Conservation (phyloP, 2,113 vertebrate genomes). For the Indri indri region DNA sequence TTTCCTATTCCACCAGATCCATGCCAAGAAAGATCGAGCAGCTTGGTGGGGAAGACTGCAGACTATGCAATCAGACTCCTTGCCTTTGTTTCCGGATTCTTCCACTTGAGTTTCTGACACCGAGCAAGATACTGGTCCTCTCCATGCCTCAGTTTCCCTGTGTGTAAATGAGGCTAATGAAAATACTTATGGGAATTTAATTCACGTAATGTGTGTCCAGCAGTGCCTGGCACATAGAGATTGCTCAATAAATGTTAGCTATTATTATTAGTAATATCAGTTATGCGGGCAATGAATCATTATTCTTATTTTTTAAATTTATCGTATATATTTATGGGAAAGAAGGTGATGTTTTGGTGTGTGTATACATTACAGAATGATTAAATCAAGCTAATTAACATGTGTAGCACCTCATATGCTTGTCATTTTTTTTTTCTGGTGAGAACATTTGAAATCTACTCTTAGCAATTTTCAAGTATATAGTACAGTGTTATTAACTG, state of each 20-base stretch:
- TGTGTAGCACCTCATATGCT: not conserved
- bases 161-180: not conserved
- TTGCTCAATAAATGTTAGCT: not conserved
- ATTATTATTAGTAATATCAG: accelerated
- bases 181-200: not conserved
- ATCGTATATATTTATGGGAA: not conserved
- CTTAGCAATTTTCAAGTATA: not conserved
- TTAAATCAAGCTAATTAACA: not conserved
- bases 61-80: accelerated
- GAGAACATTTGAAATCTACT: not conserved
- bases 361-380: not conserved
- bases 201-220: not conserved
- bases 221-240: not conserved
- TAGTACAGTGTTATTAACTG: not conserved
- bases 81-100: not conserved
- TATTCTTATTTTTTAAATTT: not conserved
- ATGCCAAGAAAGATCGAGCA: accelerated
- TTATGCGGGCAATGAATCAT: not conserved
- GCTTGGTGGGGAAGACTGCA: not conserved
- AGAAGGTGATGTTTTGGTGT: not conserved
- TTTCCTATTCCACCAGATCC: not conserved
- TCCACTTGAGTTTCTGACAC: not conserved
- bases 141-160: not conserved
- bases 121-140: not conserved
- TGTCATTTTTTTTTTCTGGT: not conserved